Percentiles rank a stretch among this genome's conserved stretches.
Conservation (phyloP, 2,797 vertebrate species). For the Presbytis comata region DNA sequence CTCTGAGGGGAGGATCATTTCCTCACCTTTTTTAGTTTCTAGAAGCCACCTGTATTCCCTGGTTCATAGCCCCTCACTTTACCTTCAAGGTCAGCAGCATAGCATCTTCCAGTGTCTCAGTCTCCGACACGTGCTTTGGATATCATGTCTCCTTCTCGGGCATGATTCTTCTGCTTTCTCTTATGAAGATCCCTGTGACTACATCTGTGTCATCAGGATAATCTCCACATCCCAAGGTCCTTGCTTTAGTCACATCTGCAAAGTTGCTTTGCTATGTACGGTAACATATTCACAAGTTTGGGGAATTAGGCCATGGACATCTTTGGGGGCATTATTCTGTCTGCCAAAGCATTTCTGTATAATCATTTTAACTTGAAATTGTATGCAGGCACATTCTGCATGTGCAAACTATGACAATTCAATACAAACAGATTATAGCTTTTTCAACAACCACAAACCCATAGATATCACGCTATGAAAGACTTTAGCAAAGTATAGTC, state of each 20-base stretch:
- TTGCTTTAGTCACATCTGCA: neutral
- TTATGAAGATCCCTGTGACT: neutral
- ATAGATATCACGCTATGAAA: neutral
- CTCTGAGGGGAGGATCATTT: neutral
- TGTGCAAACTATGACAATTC: neutral
- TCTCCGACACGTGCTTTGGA: neutral
- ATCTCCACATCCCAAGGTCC: neutral
- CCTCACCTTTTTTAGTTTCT: neutral
- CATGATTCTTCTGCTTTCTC: neutral
- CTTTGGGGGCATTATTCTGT: neutral
- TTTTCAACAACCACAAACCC: neutral
- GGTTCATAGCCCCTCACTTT: neutral
- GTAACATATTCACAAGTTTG: neutral
- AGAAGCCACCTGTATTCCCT: neutral
- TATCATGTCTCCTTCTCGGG: neutral
- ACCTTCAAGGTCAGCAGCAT: neutral
- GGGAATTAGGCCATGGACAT: neutral
- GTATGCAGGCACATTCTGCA: neutral
- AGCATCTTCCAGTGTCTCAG: neutral
- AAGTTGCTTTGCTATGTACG: neutral
- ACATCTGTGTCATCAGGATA: neutral
- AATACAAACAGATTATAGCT: neutral
- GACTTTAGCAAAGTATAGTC: neutral
- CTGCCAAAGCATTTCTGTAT: neutral
- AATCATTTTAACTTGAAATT: conserved; percentile 11